These are phyloP conservation scores for Poeciliopsis prolifica DNA, from an alignment of 2,113 vertebrate genomes.

Conservation along the genomic window DNA sequence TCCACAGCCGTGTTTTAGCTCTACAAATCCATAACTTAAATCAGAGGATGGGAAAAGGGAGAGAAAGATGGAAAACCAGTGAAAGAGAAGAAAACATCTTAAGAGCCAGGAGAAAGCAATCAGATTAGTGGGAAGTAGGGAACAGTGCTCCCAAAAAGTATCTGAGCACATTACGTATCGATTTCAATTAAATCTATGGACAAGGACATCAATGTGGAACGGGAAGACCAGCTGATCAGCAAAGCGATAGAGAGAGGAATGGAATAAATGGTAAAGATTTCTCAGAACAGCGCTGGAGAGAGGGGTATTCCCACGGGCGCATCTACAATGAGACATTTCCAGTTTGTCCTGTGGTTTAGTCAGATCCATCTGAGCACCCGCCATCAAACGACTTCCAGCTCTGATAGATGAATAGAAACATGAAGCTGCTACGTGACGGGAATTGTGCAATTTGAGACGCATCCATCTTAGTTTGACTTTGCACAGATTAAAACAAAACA, in stretches of 20 bases:
- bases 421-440: slow-evolving; percentile 35
- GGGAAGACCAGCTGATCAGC: slow-evolving; percentile 47
- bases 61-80: background rate
- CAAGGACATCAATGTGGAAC: slow-evolving; percentile 50
- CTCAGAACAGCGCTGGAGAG: slow-evolving; percentile 51
- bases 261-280: slow-evolving; percentile 41
- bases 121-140: slow-evolving; percentile 53
- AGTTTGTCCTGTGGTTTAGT: slow-evolving; percentile 33
- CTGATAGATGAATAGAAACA: slow-evolving; percentile 43
- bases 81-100: slow-evolving; percentile 27
- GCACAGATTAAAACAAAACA: slow-evolving; percentile 38
- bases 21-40: slow-evolving; percentile 30
- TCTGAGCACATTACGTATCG: slow-evolving; percentile 50
- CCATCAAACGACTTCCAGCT: slow-evolving; percentile 11
- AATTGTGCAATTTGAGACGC: slow-evolving; percentile 53
- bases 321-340: slow-evolving; percentile 46
- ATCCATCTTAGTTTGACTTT: slow-evolving; percentile 23
- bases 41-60: slow-evolving; percentile 9
- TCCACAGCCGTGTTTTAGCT: background rate
- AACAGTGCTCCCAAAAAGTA: slow-evolving; percentile 41
- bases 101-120: slow-evolving; percentile 30
- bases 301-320: slow-evolving; percentile 37
- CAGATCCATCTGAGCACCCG: slow-evolving; percentile 22
- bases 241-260: slow-evolving; percentile 36
- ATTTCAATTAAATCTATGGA: slow-evolving; percentile 58